Evolutionary conservation across 2,888 invertebrate genomes (phyloP).

Genomic region (Synergus umbraculus): DNA sequence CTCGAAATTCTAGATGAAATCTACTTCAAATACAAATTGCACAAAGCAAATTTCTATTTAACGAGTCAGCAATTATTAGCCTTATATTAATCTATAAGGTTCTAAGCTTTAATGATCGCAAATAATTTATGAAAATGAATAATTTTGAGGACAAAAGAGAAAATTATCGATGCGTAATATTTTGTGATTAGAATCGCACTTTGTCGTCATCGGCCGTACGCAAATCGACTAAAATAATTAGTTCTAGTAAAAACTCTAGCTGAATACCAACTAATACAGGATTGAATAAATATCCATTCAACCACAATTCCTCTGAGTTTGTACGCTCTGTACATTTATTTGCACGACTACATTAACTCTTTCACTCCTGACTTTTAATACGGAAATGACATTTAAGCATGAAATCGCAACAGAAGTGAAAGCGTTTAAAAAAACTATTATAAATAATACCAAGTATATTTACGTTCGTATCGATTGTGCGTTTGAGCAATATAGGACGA

Average conservation of each 20-base stretch:
- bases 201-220: not conserved
- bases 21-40: not conserved
- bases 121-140: not conserved
- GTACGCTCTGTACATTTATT: slow-evolving; percentile 11
- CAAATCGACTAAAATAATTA: slow-evolving; percentile 21
- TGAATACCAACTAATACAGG: slow-evolving; percentile 10
- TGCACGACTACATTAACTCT: slow-evolving; percentile 16
- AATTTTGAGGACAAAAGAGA: not conserved
- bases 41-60: not conserved
- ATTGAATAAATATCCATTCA: slow-evolving; percentile 23
- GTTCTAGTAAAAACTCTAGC: slow-evolving; percentile 10
- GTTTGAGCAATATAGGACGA: slow-evolving; percentile 37
- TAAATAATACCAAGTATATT: slow-evolving; percentile 37
- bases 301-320: not conserved
- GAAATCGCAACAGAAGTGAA: slow-evolving; percentile 10
- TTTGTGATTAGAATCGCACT: slow-evolving; percentile 19
- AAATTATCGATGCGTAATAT: not conserved
- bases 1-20: not conserved
- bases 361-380: slow-evolving; percentile 28
- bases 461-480: slow-evolving; percentile 34
- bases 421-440: slow-evolving; percentile 30
- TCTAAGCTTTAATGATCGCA: not conserved
- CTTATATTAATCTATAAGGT: too few species aligned
- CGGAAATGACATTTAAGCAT: slow-evolving; percentile 16
- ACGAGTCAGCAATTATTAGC: not conserved